Percentiles rank a stretch among this genome's conserved stretches.
These are phyloP conservation scores for Melanostoma mellinum DNA, from an alignment of 2,888 invertebrate species.

Conservation along the genomic window DNA sequence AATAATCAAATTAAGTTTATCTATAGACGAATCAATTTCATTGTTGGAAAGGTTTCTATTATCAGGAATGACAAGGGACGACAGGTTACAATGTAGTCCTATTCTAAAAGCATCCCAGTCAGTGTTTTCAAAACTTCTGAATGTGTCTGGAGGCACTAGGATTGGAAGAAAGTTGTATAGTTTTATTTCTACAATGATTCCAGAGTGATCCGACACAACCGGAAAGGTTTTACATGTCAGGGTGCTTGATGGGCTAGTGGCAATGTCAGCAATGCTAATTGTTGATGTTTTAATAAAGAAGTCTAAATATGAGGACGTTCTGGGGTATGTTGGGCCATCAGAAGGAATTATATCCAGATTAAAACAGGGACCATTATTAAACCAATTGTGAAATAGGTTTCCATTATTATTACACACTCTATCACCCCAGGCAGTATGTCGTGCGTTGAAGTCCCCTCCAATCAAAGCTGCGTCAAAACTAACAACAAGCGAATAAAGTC, in stretches of 20 bases:
- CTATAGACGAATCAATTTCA: not conserved
- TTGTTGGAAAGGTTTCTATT: not conserved
- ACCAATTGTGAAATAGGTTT: not conserved
- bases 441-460: not conserved
- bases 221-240: constrained; percentile 8
- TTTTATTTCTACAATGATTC: constrained; percentile 12
- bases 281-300: constrained; percentile 9
- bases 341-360: constrained; percentile 3
- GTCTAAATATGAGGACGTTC: constrained; percentile 10
- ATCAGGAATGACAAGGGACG: constrained; percentile 4
- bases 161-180: not conserved
- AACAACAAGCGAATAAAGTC: not conserved
- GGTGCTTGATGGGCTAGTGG: not conserved
- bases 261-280: not conserved
- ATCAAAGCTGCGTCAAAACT: not conserved
- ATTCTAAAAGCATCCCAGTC: not conserved
- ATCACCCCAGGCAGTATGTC: constrained; percentile 2
- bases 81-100: not conserved
- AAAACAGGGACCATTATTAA: constrained; percentile 4
- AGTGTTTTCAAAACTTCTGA: constrained; percentile 3
- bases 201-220: constrained; percentile 8
- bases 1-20: constrained; percentile 1
- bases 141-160: not conserved
- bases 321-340: constrained; percentile 18
- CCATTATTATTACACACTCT: not conserved